Base-by-base conservation (phyloP, 2,888 invertebrate species). In the Cynaeus angustus region DNA sequence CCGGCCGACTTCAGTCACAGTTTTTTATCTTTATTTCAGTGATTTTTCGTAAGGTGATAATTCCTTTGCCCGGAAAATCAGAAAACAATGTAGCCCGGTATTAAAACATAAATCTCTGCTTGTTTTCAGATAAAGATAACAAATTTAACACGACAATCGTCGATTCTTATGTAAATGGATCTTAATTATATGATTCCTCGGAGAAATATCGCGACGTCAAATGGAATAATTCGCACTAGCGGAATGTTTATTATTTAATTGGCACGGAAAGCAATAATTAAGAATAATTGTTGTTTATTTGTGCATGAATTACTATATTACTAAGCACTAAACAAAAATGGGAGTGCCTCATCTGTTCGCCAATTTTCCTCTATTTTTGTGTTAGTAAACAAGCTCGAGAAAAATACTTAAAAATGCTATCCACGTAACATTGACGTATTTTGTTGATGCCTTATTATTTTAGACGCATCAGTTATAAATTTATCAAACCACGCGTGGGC, bases 401-500 rank as follows among this genome's bases (percentile, higher is more conserved):
- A 56, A 55, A 55, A 55, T 16, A 38, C 37, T 7, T 37, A 55
- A 55, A 58, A 59, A 59, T 59, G 45, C 28, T 8, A 33, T 12
- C 16, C 61, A 61, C 61, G 61, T 61, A 61, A 50, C 50, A 46
- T 46, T 59, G 59, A 59, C 59, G 59, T 37, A 38, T 38, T 21
- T 38, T 48, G 30, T 61, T 61, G 30, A 59, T 33, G 59, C 37
- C 26, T 26, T 37, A 59, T 59, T 59, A 59, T 59, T 59, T 46
- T 12, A 12, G 33, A 8, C 45, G 43, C 59, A 58, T 16, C 38
- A 43, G 48, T 26, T 30, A 48, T n/a, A 59, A 46, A 38, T 61
- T 61, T 61, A 61, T 61, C 48, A 50, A 61, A 61, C 14, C n/a
- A 21, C 10, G 58, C 37, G 58, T 46, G 59, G 59, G 46, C 30